phyloP scores from a whole-genome alignment of 2,888 invertebrate species.

The Aplocera efformata region DNA sequence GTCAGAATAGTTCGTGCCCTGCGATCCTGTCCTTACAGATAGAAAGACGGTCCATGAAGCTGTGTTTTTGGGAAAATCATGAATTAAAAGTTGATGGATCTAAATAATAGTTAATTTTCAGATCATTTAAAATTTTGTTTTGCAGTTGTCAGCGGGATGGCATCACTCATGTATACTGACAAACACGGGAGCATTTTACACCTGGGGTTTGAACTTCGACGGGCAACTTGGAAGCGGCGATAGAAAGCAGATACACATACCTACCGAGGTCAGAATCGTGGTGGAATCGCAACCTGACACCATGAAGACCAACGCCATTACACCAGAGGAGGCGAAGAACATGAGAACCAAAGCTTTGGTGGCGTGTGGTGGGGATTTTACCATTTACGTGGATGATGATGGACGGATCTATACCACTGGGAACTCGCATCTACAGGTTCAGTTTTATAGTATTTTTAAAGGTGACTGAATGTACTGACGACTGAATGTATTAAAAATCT shows the following conservation, averaged over 20 bases:
- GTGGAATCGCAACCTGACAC: conserved; percentile 50
- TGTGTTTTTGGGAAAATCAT: too few species aligned
- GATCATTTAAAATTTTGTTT: too few species aligned
- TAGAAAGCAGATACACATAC: conserved; percentile 78
- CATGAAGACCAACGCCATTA: conserved; percentile 37
- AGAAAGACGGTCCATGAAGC: too few species aligned
- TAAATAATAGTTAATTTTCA: too few species aligned
- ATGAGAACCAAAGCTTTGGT: conserved; percentile 60
- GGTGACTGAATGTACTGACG: too few species aligned
- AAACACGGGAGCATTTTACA: conserved; percentile 85
- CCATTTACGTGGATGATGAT: conserved; percentile 83
- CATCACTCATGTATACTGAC: conserved; percentile 90
- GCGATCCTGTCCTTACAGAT: too few species aligned
- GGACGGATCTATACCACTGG: conserved; percentile 89
- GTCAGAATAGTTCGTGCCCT: too few species aligned
- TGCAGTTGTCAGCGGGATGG: conserved; percentile 85
- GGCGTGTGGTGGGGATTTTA: conserved; percentile 89
- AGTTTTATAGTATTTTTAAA: background rate
- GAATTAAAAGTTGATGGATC: too few species aligned
- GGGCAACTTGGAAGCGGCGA: conserved; percentile 91
- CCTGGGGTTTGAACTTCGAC: conserved; percentile 94
- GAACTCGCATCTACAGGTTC: conserved; percentile 76
- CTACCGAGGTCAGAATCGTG: conserved; percentile 75
- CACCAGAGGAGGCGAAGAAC: conserved; percentile 42
- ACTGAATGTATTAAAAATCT: too few species aligned